Evolutionary conservation across 2,797 vertebrate species (phyloP).

Genomic region (Lagorchestes hirsutus): DNA sequence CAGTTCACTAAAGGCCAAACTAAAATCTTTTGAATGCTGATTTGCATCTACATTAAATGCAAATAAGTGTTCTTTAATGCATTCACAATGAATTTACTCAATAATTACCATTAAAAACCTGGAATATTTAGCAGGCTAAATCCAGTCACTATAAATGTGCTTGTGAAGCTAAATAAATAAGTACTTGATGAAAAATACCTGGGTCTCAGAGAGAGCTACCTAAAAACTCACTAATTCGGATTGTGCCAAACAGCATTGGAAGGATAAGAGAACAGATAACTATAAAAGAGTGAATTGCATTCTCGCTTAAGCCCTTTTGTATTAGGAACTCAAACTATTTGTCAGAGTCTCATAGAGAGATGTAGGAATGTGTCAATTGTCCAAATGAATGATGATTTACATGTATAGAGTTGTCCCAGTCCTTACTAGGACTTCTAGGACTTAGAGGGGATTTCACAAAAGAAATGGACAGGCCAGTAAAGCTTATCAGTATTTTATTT

Average conservation of each 20-base stretch:
- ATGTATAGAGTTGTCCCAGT: not conserved
- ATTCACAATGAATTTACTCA: constrained; percentile 57
- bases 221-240: constrained; percentile 31
- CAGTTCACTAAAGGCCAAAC: constrained; percentile 46
- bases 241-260: not conserved
- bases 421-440: not conserved
- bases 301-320: not conserved
- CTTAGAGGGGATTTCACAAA: not conserved
- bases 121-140: constrained; percentile 30
- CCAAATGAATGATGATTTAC: not conserved
- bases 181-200: not conserved
- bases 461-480: not conserved
- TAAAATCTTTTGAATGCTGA: constrained; percentile 35
- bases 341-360: not conserved
- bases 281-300: constrained; percentile 5
- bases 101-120: constrained; percentile 26
- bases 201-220: not conserved
- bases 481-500: not conserved
- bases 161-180: constrained; percentile 29
- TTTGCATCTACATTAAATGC: constrained; percentile 52
- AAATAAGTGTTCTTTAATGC: constrained; percentile 43
- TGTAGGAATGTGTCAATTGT: not conserved
- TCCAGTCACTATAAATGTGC: not conserved
- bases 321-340: constrained; percentile 5
- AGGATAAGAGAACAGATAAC: not conserved